A percentile compares a stretch with the other conserved stretches of the same genome.
phyloP scores from a whole-genome alignment of 2,888 invertebrate species.

The Xestia sexstrigata region DNA sequence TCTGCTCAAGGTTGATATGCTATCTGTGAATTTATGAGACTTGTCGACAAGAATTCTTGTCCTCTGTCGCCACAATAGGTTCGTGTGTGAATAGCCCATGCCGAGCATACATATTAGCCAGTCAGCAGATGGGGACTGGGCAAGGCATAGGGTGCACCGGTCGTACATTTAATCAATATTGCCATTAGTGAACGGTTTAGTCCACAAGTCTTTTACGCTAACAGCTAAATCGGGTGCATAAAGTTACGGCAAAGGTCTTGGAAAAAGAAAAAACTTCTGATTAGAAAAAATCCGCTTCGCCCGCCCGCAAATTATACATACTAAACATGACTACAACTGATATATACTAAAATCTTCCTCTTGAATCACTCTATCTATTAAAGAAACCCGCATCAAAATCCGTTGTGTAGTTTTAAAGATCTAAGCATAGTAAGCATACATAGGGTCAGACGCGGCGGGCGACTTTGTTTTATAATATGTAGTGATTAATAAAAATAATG shows the following conservation, averaged over 20 bases:
- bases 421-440: too few species aligned
- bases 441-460: too few species aligned
- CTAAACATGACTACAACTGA: too few species aligned
- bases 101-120: not conserved
- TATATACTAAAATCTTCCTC: too few species aligned
- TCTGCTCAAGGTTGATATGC: not conserved
- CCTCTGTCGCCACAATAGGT: not conserved
- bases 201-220: not conserved
- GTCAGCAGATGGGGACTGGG: not conserved
- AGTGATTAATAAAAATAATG: not conserved
- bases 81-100: not conserved
- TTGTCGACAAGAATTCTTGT: not conserved
- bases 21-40: conserved; percentile 3
- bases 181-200: not conserved
- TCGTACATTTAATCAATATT: not conserved
- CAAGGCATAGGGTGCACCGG: not conserved
- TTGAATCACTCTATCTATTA: too few species aligned
- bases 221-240: not conserved
- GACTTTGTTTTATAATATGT: too few species aligned
- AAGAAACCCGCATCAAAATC: too few species aligned
- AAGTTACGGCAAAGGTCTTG: not conserved
- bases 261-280: not conserved
- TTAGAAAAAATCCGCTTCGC: too few species aligned
- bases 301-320: too few species aligned
- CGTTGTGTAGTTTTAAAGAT: too few species aligned